A percentile compares a stretch with the other conserved stretches of the same genome.
These are phyloP conservation scores for Aphidius ervi DNA, from an alignment of 1,140 invertebrate genomes.

Conservation along the genomic window DNA sequence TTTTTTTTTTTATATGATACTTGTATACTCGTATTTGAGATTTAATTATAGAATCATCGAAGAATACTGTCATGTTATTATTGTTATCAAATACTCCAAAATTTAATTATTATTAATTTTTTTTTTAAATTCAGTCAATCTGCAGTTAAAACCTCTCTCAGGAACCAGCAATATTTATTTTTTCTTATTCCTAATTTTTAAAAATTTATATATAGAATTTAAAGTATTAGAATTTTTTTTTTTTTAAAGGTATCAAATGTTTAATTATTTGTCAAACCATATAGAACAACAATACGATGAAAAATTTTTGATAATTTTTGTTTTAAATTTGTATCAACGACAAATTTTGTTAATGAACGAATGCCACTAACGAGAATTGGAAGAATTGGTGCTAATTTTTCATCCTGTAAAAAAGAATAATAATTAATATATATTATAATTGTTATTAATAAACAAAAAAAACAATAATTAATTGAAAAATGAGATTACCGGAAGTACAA, in stretches of 20 bases:
- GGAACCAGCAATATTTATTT: background rate
- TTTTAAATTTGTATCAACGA: slow-evolving; percentile 57
- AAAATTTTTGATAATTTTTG: slow-evolving; percentile 60
- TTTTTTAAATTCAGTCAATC: no score
- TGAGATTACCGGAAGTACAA: slow-evolving; percentile 40
- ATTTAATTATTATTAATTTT: no score
- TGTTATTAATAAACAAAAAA: slow-evolving; percentile 15
- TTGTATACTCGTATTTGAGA: no score
- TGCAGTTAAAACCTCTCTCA: no score
- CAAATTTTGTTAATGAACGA: slow-evolving; percentile 60
- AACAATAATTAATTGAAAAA: slow-evolving; percentile 10
- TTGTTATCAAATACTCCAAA: no score
- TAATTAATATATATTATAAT: background rate
- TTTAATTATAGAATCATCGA: no score
- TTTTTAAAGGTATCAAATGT: slow-evolving; percentile 12
- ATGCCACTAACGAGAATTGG: slow-evolving; percentile 62
- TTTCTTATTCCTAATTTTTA: background rate
- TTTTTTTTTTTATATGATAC: no score
- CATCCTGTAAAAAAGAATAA: slow-evolving; percentile 48
- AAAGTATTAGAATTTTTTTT: background rate
- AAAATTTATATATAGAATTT: no score
- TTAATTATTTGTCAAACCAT: slow-evolving; percentile 54
- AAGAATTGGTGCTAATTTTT: slow-evolving; percentile 58
- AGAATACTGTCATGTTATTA: no score
- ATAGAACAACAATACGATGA: slow-evolving; percentile 59